Evolutionary conservation across 2,888 invertebrate genomes (phyloP), one percentile per base, ranked within the genome.

Genomic region (Lasioglossum lativentre): DNA sequence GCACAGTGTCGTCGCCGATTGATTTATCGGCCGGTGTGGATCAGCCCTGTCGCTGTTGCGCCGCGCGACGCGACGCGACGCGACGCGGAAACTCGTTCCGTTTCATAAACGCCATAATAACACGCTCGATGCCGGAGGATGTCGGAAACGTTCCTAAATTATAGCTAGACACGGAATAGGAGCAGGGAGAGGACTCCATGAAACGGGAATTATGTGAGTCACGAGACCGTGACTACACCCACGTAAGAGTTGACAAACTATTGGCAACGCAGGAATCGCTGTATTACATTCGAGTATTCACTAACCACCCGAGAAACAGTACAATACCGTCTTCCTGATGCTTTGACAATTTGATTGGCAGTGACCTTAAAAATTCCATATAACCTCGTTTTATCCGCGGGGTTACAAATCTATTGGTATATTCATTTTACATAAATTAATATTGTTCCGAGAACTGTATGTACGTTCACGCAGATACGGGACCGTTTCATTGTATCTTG

Each of bases 21-120:
- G 75, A 73, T 80, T 81, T 63, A 81, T 47, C 27, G 71, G 47
- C 56, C 40, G n/a, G 56, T 16, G 68, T 74, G 38, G 74, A 52
- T 34, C 73, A 47, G 59, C 19, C 10, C 12, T 47, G 38, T 40
- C 59, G 77, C 27, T 75, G 27, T 27, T 63, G 27, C 30, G 30
- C 63, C 63, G 63, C 23, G 27, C 16, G 63, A 34, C 34, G 34
- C 34, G 34, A 34, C 30, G 30, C 63, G 30, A 27, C 23, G 27
- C 16, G 30, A 47, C 56, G n/a, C 56, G 56, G 34, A 19, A 23
- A 47, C 45, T 47, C 34, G 38, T 68, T 59, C 30, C 42, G 42
- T 45, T 71, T 78, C 70, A 27, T 5, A 10, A 77, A 56, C 77
- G 45, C 38, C 16, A 34, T 34, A 73, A 78, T 59, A 56, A 59